Percentiles rank a stretch among this genome's conserved stretches.
Conservation (phyloP, 1,140 invertebrate genomes). For the Argopecten irradians region DNA sequence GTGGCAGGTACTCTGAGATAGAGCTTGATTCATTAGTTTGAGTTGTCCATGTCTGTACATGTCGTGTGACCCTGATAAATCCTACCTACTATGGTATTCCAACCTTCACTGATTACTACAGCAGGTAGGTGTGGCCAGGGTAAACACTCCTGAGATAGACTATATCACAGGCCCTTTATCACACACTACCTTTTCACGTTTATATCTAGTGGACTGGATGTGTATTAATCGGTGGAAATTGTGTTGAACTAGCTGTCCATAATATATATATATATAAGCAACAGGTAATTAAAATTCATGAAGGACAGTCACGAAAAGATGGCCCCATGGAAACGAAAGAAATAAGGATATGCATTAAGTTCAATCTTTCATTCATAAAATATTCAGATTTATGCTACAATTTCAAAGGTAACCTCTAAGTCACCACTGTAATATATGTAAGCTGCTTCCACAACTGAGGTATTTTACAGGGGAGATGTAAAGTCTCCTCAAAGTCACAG, state of each 20-base stretch:
- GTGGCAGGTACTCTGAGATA: no score
- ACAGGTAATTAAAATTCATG: background rate
- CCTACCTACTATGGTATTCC: conserved; percentile 20
- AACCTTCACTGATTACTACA: background rate
- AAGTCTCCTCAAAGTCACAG: no score
- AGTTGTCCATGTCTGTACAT: background rate
- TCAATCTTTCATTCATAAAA: no score
- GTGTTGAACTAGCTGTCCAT: background rate
- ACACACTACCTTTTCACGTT: background rate
- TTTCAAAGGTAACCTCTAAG: no score
- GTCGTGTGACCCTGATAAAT: background rate
- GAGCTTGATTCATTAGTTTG: no score
- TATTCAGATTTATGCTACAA: background rate
- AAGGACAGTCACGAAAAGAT: no score
- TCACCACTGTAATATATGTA: no score
- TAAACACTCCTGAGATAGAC: conserved; percentile 3
- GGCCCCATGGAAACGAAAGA: no score
- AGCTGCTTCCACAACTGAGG: no score
- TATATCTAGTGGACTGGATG: background rate
- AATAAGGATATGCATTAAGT: no score
- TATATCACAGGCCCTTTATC: background rate
- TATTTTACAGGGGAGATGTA: no score
- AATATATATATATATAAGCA: background rate
- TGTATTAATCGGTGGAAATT: background rate
- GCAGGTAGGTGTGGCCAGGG: background rate